phyloP scores from a whole-genome alignment of 2,113 vertebrate genomes.

The Lipotes vexillifer region DNA sequence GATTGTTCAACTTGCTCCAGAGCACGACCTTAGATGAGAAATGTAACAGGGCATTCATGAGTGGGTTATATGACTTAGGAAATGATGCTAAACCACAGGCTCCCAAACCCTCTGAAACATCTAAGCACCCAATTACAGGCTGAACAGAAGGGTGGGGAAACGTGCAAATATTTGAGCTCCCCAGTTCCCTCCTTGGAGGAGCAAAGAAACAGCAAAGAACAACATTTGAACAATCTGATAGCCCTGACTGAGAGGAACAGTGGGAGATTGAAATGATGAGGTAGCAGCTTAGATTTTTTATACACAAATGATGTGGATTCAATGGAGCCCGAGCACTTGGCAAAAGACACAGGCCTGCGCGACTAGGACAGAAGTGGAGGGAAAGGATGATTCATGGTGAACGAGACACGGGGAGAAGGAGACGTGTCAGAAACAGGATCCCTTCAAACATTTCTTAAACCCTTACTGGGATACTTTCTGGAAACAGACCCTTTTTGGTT shows the following conservation, averaged over 20 bases:
- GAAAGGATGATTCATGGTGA: neutral
- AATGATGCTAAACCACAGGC: neutral
- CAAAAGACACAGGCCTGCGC: neutral
- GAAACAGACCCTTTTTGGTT: neutral
- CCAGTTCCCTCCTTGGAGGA: neutral
- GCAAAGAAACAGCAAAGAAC: neutral
- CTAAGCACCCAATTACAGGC: neutral
- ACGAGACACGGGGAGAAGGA: neutral
- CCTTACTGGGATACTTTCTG: neutral
- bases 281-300: neutral
- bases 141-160: neutral
- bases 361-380: neutral
- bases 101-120: neutral
- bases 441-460: neutral
- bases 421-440: neutral
- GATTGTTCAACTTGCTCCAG: neutral
- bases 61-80: neutral
- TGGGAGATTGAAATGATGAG: neutral
- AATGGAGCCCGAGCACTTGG: fast-evolving
- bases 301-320: neutral
- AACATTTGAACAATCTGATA: neutral
- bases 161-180: neutral
- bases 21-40: neutral
- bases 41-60: neutral
- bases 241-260: neutral